Base-by-base conservation (phyloP, 2,888 invertebrate genomes). In the Leptogaster cylindrica region DNA sequence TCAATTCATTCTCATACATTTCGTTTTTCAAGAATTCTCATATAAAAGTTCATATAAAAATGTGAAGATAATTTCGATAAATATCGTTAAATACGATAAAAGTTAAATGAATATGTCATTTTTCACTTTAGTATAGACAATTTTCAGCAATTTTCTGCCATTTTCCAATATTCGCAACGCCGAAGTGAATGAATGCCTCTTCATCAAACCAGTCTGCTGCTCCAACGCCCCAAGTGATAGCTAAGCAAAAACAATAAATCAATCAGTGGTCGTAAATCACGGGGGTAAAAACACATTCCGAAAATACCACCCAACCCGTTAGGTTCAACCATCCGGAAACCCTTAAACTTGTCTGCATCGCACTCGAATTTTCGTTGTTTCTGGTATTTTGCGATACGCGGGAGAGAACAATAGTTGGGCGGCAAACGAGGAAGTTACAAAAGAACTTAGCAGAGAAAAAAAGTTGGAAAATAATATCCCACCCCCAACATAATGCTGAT, bases 181-280 rank as follows among this genome's bases (percentile, higher is more conserved):
- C 31, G 16, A 33, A 52, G 14, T 10, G 8, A 33, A n/a, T 18
- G 16, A 16, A 33, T 8, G 52, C 33, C 52, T 52, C 46, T 64
- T 64, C 31, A 48, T 31, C 64, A 46, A 33, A 33, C 20, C 44
- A 28, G 51, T 48, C 58, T 58, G 27, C 58, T 25, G 58, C 39
- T 58, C 58, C 16, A 39, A 39, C 58, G 58, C 58, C 58, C 52
- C 48, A 36, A 51, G 36, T 61, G 64, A 64, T 65, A 68, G 65
- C 68, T 66, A 68, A 68, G 66, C 66, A 69, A 69, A 63, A 69
- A 63, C 69, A 69, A 66, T 69, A 69, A 69, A 69, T 69, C 69
- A 69, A 69, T 69, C 69, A 69, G 66, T 27, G 46, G 63, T 63
- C 69, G 69, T 69, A 69, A 69, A 69, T 69, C 69, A 69, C 69